These are phyloP conservation scores for Bovichtus diacanthus DNA, from an alignment of 2,797 vertebrate genomes.

Conservation along the genomic window DNA sequence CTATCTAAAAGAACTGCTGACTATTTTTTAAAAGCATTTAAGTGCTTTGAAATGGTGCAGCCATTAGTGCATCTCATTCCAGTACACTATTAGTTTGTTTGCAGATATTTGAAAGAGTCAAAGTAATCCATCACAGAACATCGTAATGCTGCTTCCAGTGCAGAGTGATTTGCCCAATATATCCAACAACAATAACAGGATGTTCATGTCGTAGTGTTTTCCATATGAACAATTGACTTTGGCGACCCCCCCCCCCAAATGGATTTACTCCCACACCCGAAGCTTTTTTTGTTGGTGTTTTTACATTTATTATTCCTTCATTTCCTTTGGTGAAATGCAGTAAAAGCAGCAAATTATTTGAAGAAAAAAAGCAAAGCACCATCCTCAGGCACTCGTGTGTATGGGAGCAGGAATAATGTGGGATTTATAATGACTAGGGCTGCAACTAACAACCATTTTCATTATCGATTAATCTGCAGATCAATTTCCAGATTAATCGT, in stretches of 20 bases:
- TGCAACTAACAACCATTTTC: too few relatives aligned
- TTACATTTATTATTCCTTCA: background rate
- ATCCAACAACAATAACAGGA: background rate
- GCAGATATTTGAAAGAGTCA: background rate
- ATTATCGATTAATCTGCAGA: too few relatives aligned
- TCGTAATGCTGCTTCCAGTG: background rate
- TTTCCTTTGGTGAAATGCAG: background rate
- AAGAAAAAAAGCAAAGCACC: background rate
- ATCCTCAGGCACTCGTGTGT: background rate
- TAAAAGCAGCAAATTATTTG: background rate
- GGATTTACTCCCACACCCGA: background rate
- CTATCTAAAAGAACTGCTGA: background rate
- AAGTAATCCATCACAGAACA: background rate
- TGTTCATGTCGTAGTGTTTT: background rate
- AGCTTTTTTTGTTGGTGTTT: background rate
- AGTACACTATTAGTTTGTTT: background rate
- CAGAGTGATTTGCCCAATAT: background rate
- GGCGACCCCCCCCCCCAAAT: background rate
- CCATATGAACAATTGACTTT: background rate
- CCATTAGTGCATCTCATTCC: background rate
- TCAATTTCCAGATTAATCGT: too few relatives aligned
- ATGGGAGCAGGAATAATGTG: background rate
- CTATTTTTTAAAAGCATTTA: background rate
- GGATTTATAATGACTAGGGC: background rate
- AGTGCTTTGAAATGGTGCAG: background rate